phyloP scores from a whole-genome alignment of 2,113 vertebrate genomes.

The Forbesichthys papilliferus region DNA sequence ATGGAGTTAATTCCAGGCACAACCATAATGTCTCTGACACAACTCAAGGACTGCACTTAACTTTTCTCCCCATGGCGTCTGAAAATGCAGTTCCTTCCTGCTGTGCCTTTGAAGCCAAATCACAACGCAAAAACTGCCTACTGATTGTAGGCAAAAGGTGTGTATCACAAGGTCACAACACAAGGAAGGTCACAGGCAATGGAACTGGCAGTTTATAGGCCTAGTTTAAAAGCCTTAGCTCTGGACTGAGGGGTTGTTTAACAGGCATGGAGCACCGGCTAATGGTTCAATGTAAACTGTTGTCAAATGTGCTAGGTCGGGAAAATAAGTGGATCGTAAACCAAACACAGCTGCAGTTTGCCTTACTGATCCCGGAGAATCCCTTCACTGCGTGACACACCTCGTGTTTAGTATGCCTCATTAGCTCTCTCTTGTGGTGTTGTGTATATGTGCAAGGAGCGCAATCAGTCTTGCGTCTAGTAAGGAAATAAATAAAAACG shows the following conservation, averaged over 20 bases:
- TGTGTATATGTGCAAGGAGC: neutral
- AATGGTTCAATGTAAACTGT: neutral
- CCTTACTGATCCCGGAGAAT: neutral
- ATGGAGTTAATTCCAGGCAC: neutral
- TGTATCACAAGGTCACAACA: neutral
- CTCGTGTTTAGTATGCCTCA: neutral
- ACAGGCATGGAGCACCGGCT: too few species aligned
- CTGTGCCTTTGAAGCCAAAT: constrained; percentile 10
- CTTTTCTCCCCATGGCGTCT: neutral
- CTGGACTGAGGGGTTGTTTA: too few species aligned
- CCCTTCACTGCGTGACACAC: neutral
- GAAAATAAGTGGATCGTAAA: neutral
- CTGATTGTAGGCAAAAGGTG: too few species aligned
- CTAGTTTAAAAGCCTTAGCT: neutral
- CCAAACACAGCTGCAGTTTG: constrained; percentile 2
- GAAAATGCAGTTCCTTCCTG: constrained; percentile 8
- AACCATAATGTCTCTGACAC: too few species aligned
- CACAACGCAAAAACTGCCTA: too few species aligned
- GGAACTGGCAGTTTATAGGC: neutral
- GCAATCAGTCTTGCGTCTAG: neutral
- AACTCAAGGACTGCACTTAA: neutral
- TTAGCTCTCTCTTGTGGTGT: neutral
- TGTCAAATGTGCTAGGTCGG: neutral
- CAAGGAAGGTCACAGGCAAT: neutral
- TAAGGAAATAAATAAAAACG: neutral